Base-by-base conservation (phyloP, 2,888 invertebrate species). In the Pterostichus madidus region DNA sequence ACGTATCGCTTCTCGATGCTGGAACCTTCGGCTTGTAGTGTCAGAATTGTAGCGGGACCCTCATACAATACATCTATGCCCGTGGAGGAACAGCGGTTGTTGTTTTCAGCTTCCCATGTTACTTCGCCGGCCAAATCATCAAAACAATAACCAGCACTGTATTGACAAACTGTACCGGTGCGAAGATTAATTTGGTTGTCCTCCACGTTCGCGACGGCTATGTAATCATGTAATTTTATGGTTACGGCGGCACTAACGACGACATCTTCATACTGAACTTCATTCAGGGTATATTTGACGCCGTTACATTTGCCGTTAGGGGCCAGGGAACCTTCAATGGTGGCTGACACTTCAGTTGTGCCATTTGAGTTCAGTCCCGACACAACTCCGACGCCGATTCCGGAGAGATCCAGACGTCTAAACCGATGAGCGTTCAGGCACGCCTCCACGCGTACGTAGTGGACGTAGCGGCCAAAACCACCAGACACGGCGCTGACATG, bases 51-150 rank as follows among this genome's bases (percentile, higher is more conserved):
- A n/a, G n/a, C n/a, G n/a, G n/a, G n/a, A n/a, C n/a, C n/a, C n/a
- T n/a, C n/a, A n/a, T n/a, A n/a, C n/a, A n/a, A n/a, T n/a, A n/a
- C n/a, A n/a, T n/a, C n/a, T n/a, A n/a, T n/a, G n/a, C n/a, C n/a
- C n/a, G n/a, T n/a, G n/a, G n/a, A n/a, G n/a, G n/a, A n/a, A n/a
- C n/a, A n/a, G n/a, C n/a, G n/a, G n/a, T n/a, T n/a, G n/a, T n/a
- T n/a, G n/a, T n/a, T n/a, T n/a, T n/a, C n/a, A n/a, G n/a, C n/a
- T n/a, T 46, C 31, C 83, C 83, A 83, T 8, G 59, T 75, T 4
- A 68, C 53, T 52, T 83, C 83, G 4, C 83, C 77, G 7, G 78
- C 76, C 15, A 39, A n/a, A 31, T 83, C 59, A 10, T 83, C 73
- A 10, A 79, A 83, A 49, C 78, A 83, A n/a, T 76, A 78, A 2